These are phyloP conservation scores for Raillietiella orientalis DNA, from an alignment of 2,888 invertebrate genomes.

Conservation along the genomic window DNA sequence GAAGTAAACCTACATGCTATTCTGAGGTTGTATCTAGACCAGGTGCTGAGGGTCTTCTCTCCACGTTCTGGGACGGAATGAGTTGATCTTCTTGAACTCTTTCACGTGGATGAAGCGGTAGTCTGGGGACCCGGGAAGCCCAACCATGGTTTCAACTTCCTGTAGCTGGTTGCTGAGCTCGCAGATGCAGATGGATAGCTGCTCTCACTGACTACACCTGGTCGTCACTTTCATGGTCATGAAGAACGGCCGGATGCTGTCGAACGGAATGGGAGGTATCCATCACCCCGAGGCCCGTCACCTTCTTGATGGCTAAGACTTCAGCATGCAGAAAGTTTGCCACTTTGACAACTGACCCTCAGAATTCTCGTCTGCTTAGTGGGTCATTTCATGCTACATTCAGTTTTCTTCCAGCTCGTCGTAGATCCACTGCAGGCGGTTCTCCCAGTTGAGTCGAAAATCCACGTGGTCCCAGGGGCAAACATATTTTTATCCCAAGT, in stretches of 20 bases:
- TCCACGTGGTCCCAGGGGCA: constrained; percentile 29
- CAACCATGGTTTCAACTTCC: constrained; percentile 52
- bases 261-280: constrained; percentile 45
- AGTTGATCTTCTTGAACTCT: constrained; percentile 44
- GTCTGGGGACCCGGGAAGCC: constrained; percentile 45
- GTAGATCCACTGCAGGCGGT: constrained; percentile 58
- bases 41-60: constrained; percentile 85
- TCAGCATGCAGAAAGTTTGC: constrained; percentile 73
- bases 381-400: not conserved
- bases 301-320: constrained; percentile 68
- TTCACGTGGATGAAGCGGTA: constrained; percentile 79
- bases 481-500: too few relatives aligned
- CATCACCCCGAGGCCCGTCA: constrained; percentile 57
- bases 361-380: constrained; percentile 4
- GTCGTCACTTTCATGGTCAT: constrained; percentile 76
- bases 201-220: constrained; percentile 55
- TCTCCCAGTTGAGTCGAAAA: constrained; percentile 54
- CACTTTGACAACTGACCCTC: constrained; percentile 43
- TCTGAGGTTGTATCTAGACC: constrained; percentile 22
- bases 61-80: constrained; percentile 64
- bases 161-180: constrained; percentile 77
- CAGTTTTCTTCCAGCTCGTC: constrained; percentile 16
- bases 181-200: constrained; percentile 62
- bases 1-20: constrained; percentile 35
- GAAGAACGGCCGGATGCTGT: constrained; percentile 68